A percentile compares a stretch with the other conserved stretches of the same genome.
Conservation (phyloP, 2,113 vertebrate genomes). For the Poecilia latipinna region DNA sequence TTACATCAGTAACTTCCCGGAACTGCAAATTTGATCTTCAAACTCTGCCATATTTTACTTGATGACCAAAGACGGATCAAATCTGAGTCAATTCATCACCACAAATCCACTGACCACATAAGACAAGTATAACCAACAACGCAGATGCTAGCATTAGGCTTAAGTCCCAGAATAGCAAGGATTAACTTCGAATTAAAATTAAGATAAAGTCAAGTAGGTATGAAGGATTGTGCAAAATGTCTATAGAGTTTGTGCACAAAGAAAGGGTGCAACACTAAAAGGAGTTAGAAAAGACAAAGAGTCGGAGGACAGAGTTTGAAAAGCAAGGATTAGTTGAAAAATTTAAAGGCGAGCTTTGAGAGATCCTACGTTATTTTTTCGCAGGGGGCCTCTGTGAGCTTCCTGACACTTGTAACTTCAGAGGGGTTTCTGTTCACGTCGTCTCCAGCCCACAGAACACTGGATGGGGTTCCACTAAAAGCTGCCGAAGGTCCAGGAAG, state of each 20-base stretch:
- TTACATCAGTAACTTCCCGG: not conserved
- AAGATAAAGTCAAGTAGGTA: conserved; percentile 70
- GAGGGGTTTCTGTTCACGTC: conserved; percentile 70
- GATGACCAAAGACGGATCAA: conserved; percentile 15
- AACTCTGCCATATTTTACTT: conserved; percentile 15
- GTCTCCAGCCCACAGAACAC: conserved; percentile 86
- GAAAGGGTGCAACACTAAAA: conserved; percentile 51
- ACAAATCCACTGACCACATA: conserved; percentile 51
- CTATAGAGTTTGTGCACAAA: conserved; percentile 46
- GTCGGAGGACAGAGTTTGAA: conserved; percentile 48
- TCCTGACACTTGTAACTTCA: conserved; percentile 80
- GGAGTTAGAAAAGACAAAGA: conserved; percentile 57
- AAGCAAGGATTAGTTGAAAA: conserved; percentile 53
- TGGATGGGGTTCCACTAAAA: conserved; percentile 93
- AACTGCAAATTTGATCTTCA: not conserved
- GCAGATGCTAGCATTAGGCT: conserved; percentile 71
- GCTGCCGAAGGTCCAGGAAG: conserved; percentile 85
- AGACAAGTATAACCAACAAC: conserved; percentile 51
- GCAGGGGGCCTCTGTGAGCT: conserved; percentile 70
- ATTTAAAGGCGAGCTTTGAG: conserved; percentile 55
- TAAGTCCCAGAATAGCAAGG: conserved; percentile 73
- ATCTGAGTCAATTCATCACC: conserved; percentile 41
- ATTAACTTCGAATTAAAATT: conserved; percentile 73
- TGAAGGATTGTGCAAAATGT: conserved; percentile 62
- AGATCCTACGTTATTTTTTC: conserved; percentile 81